Evolutionary conservation across 2,888 invertebrate genomes (phyloP), one percentile per base, ranked within the genome.

Genomic region (Thelaira solivaga): DNA sequence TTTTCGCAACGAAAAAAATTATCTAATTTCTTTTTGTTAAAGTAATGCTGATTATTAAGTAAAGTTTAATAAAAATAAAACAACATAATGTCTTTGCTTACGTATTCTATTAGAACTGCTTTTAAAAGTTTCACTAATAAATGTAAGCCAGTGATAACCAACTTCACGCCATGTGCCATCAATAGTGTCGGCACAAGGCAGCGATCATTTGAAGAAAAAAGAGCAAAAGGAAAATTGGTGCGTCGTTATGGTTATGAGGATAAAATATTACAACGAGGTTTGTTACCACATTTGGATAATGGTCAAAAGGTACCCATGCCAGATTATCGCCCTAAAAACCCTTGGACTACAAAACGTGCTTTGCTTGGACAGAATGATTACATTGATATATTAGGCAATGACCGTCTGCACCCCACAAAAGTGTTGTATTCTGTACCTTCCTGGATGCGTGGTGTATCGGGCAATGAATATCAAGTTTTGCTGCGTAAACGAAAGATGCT

Each of bases 301-400:
- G 90, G 91, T 2, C 90, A 87, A 31, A 88, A 89, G 68, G 85
- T 92, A 4, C 92, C 93, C 1, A 91, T 95, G 85, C 95, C 95
- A 0, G 90, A 91, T 36, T 95, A 95, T 81, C 83, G 92, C 67
- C 96, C 96, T 2, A 91, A 90, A 81, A 92, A 96, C 89, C 84
- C 89, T 0, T 98, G 97, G 97, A 85, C 90, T 0, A 91, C 93
- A 82, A 94, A 93, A 83, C 92, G 92, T 84, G 96, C 97, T 1
- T 87, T 96, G 0, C 97, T 95, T 90, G 98, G 98, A 0, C 97
- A 97, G 88, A 98, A 98, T 90, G 98, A 98, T 89, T 98, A 98
- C 86, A 97, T 98, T 81, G 98, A 99, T 87, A 97, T 99, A 73
- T 90, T 99, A 61, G 98, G 98, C 1, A 93, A 94, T 85, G 96